These are phyloP conservation scores for Alces alces DNA, from an alignment of 2,113 vertebrate species.

Conservation along the genomic window DNA sequence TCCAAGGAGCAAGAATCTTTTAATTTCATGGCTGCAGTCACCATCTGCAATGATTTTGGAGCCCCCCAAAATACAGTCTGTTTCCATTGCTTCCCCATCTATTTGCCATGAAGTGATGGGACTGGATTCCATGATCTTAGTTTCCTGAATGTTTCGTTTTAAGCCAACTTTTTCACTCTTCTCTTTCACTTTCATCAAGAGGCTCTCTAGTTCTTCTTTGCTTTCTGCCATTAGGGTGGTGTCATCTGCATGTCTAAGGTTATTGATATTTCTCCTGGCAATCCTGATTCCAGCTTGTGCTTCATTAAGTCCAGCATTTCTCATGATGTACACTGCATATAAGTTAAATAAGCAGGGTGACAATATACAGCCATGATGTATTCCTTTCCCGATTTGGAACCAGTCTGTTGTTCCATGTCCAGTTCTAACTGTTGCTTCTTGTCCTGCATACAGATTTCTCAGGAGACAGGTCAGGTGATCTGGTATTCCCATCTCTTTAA, in stretches of 20 bases:
- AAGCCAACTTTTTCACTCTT: neutral
- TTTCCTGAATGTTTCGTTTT: neutral
- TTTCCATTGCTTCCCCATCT: neutral
- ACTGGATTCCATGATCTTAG: neutral
- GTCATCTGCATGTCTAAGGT: neutral
- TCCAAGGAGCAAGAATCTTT: neutral
- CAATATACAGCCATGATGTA: neutral
- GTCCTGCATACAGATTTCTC: neutral
- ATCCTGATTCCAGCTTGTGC: neutral
- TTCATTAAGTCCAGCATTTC: neutral
- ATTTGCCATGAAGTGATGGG: neutral
- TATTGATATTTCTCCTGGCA: neutral
- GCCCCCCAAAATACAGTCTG: neutral
- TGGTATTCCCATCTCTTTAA: neutral
- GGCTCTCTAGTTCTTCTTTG: neutral
- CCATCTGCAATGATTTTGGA: neutral
- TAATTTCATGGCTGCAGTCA: neutral
- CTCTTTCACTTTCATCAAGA: neutral
- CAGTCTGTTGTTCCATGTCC: neutral
- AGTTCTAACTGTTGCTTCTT: neutral
- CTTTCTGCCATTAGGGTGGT: neutral
- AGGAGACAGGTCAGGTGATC: neutral
- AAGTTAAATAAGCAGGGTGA: neutral
- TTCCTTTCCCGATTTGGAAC: neutral
- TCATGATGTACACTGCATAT: neutral